Conservation (phyloP, 2,113 vertebrate species). For the Furnarius figulus region DNA sequence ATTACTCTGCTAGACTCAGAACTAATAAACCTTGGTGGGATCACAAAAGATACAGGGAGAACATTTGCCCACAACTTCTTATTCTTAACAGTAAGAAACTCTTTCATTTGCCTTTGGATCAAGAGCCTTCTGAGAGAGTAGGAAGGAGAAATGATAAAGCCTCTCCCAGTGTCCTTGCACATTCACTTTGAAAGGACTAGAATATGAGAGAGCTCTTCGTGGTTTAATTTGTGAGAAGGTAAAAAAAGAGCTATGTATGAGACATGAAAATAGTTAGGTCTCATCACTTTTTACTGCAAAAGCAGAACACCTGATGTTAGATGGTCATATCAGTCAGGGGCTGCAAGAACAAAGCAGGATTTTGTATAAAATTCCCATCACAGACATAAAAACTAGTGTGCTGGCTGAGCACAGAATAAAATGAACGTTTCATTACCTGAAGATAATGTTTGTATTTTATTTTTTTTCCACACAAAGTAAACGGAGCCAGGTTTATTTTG, state of each 20-base stretch:
- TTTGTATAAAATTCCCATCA: neutral
- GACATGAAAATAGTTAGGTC: neutral
- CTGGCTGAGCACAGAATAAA: neutral
- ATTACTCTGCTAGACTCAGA: neutral
- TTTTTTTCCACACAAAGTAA: neutral
- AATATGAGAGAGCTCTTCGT: neutral
- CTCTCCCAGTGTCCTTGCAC: neutral
- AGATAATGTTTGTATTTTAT: neutral
- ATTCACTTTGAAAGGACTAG: neutral
- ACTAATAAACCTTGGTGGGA: neutral
- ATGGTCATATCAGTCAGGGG: fast-evolving
- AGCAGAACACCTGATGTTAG: neutral
- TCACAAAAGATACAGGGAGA: neutral
- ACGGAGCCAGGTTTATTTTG: neutral
- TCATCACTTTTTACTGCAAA: neutral
- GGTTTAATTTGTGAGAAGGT: neutral
- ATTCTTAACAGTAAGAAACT: neutral
- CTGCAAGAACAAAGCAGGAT: neutral
- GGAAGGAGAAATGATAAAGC: neutral
- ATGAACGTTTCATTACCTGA: neutral
- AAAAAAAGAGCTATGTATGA: neutral
- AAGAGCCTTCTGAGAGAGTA: neutral
- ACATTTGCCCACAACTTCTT: neutral
- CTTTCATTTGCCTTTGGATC: neutral
- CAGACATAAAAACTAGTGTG: neutral